Conservation (phyloP, 1,140 invertebrate species). For the Hydropsyche tenuis region DNA sequence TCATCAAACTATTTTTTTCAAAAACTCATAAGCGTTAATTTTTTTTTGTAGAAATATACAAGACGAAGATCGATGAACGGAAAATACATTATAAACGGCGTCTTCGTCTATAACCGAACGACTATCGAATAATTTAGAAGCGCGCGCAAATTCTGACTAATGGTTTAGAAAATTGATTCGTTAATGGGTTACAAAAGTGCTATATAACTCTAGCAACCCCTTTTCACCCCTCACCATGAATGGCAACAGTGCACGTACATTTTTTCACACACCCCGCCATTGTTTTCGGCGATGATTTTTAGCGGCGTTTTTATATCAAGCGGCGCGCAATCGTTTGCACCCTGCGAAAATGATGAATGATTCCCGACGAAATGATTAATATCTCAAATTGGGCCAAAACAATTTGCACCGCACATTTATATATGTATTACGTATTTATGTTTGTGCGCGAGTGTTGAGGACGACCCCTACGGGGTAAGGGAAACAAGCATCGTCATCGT, state of each 20-base stretch:
- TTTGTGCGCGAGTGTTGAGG: too few relatives aligned
- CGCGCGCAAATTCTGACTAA: slow-evolving; percentile 33
- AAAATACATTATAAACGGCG: background rate
- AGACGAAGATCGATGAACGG: too few relatives aligned
- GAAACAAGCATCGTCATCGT: slow-evolving; percentile 27
- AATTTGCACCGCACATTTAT: slow-evolving; percentile 5
- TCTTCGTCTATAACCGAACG: slow-evolving; percentile 18
- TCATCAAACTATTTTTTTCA: too few relatives aligned
- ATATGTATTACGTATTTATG: background rate
- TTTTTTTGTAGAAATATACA: too few relatives aligned
- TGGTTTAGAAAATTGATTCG: slow-evolving; percentile 39
- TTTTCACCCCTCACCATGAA: background rate
- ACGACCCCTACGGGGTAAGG: too few relatives aligned
- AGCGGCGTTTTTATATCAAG: slow-evolving; percentile 12
- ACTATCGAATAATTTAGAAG: slow-evolving; percentile 27
- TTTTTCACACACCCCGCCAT: slow-evolving; percentile 5
- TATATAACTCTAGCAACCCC: too few relatives aligned
- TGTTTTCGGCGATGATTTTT: slow-evolving; percentile 20
- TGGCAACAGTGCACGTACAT: background rate
- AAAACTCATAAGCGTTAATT: too few relatives aligned
- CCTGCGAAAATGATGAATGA: slow-evolving; percentile 37
- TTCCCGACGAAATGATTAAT: slow-evolving; percentile 36
- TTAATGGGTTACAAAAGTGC: slow-evolving; percentile 36
- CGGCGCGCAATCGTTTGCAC: slow-evolving; percentile 30
- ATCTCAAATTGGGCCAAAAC: slow-evolving; percentile 36